These are phyloP conservation scores for Agonum fuliginosum DNA, from an alignment of 2,888 invertebrate species.

Conservation along the genomic window DNA sequence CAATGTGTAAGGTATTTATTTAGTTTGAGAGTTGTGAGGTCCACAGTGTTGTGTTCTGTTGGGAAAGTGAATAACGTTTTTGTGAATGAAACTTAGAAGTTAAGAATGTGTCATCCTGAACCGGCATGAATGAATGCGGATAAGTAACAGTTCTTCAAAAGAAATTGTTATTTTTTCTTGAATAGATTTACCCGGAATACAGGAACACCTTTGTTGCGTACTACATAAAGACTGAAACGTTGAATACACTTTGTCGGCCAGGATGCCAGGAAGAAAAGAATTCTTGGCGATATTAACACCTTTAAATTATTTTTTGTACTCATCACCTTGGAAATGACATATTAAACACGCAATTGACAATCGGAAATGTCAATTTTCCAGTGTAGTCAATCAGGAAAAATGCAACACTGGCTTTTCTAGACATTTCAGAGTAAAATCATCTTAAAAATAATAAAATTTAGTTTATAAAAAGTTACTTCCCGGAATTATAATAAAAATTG, in stretches of 20 bases:
- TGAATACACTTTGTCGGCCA: neutral
- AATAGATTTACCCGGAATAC: neutral
- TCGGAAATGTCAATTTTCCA: too few relatives aligned
- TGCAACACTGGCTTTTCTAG: too few relatives aligned
- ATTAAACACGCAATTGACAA: too few relatives aligned
- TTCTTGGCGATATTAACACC: neutral
- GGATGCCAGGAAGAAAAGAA: neutral
- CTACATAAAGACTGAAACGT: neutral
- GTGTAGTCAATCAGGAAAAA: too few relatives aligned
- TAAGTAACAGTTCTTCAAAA: neutral
- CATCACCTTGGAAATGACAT: neutral
- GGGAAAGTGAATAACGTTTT: slow-evolving; percentile 6
- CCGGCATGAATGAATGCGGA: neutral
- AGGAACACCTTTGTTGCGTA: neutral
- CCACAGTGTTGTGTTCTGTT: neutral
- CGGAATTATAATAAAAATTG: too few relatives aligned
- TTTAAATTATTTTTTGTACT: neutral
- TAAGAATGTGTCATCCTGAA: neutral
- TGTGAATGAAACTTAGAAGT: slow-evolving; percentile 3
- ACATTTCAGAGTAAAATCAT: too few relatives aligned
- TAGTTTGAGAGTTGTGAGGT: neutral
- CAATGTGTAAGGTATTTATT: neutral
- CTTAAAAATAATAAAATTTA: too few relatives aligned
- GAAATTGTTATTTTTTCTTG: neutral
- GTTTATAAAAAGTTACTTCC: too few relatives aligned